Conservation (phyloP, 2,113 vertebrate species). For the Romanogobio albipinnatus region DNA sequence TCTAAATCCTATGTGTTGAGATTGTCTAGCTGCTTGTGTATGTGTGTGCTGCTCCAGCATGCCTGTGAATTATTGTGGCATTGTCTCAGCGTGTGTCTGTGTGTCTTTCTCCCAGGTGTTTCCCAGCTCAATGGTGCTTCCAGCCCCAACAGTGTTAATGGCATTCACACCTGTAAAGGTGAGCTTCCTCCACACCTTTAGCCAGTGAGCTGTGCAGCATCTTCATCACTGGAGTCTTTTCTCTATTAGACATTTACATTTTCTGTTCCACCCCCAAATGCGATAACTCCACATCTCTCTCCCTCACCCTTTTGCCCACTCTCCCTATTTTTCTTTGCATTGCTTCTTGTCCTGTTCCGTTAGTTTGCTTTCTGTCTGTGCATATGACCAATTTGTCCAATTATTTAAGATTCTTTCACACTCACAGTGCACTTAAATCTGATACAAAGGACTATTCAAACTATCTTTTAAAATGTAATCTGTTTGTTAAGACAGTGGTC, state of each 20-base stretch:
- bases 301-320: background rate
- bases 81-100: constrained; percentile 60
- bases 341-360: constrained; percentile 17
- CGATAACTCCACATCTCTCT: background rate
- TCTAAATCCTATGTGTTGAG: constrained; percentile 31
- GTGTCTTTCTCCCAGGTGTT: constrained; percentile 72
- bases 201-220: constrained; percentile 24
- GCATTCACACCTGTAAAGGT: constrained; percentile 99
- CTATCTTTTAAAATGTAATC: background rate
- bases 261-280: background rate
- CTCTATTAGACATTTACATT: constrained; percentile 13
- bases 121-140: constrained; percentile 75
- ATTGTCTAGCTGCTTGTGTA: constrained; percentile 30
- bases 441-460: background rate
- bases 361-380: constrained; percentile 30
- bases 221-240: background rate
- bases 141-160: constrained; percentile 90
- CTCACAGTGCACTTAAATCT: background rate
- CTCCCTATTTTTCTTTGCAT: background rate
- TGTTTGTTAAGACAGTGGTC: background rate
- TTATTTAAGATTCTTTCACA: background rate
- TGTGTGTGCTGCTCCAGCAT: constrained; percentile 27
- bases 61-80: constrained; percentile 35
- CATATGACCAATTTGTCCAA: background rate
- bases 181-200: constrained; percentile 69